Conservation (phyloP, 1,140 invertebrate species). For the Thaumatotibia leucotreta region DNA sequence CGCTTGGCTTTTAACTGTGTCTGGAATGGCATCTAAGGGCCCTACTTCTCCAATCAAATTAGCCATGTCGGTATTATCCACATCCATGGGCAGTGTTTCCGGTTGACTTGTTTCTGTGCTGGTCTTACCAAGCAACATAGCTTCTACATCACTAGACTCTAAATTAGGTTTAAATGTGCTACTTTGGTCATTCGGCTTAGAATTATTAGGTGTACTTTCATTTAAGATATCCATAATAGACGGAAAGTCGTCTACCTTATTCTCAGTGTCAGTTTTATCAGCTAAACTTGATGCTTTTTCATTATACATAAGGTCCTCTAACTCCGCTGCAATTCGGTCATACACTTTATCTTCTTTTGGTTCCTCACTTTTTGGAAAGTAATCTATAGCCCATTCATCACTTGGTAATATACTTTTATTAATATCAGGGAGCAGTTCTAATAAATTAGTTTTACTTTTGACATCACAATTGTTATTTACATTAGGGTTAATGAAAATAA, state of each 20-base stretch:
- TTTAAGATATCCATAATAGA: slow-evolving; percentile 75
- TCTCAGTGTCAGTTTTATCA: slow-evolving; percentile 32
- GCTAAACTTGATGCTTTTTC: slow-evolving; percentile 38
- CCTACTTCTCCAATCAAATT: slow-evolving; percentile 55
- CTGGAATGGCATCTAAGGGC: slow-evolving; percentile 35
- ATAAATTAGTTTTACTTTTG: slow-evolving; percentile 41
- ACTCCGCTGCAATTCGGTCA: slow-evolving; percentile 71
- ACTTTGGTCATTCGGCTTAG: slow-evolving; percentile 41
- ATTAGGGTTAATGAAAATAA: slow-evolving; percentile 58
- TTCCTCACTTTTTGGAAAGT: slow-evolving; percentile 60
- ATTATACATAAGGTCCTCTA: slow-evolving; percentile 72
- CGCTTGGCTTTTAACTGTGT: slow-evolving; percentile 22
- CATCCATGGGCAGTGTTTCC: slow-evolving; percentile 51
- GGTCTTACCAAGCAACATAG: slow-evolving; percentile 62
- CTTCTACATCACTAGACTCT: slow-evolving; percentile 66
- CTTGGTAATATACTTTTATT: slow-evolving; percentile 58
- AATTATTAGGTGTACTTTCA: slow-evolving; percentile 48
- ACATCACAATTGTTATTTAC: slow-evolving; percentile 37
- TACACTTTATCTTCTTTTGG: slow-evolving; percentile 68
- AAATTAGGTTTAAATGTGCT: slow-evolving; percentile 48
- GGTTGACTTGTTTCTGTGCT: slow-evolving; percentile 26
- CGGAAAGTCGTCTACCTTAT: slow-evolving; percentile 70
- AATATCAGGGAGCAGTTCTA: slow-evolving; percentile 54
- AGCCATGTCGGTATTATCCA: slow-evolving; percentile 46
- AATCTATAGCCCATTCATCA: slow-evolving; percentile 69